Evolutionary conservation across 2,888 invertebrate genomes (phyloP).

Genomic region (Girardia tigrina): DNA sequence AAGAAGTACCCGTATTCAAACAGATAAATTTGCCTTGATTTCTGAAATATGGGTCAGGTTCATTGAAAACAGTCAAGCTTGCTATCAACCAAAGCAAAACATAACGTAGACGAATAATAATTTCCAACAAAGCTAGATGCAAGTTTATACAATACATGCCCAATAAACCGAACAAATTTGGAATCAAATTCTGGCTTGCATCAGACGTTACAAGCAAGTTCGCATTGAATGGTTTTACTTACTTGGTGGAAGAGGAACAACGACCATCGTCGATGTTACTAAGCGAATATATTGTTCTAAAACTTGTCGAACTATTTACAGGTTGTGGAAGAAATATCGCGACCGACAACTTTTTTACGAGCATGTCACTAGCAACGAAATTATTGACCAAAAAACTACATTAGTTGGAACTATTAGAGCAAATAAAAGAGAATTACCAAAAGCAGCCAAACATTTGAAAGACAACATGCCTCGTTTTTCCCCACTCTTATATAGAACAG

Average conservation of each 20-base stretch:
- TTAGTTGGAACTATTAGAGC: neutral
- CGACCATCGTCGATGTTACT: neutral
- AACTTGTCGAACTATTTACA: too few relatives aligned
- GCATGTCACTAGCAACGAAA: neutral
- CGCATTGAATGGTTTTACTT: neutral
- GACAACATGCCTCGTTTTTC: conserved; percentile 8
- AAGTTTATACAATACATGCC: neutral
- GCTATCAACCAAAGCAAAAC: conserved; percentile 8
- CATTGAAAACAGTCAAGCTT: neutral
- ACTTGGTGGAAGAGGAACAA: neutral
- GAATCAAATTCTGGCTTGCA: conserved; percentile 5
- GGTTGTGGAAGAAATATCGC: neutral
- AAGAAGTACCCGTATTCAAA: neutral
- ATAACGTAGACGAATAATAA: too few relatives aligned
- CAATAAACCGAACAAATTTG: neutral
- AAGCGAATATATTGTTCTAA: neutral
- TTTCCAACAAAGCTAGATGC: conserved; percentile 5
- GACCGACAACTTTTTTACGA: conserved; percentile 2
- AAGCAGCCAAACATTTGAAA: too few relatives aligned
- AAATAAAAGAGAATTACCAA: too few relatives aligned
- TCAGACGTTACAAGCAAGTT: neutral
- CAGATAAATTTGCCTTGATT: conserved; percentile 17
- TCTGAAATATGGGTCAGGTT: neutral
- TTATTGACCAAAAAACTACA: neutral
- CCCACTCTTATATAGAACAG: neutral